Evolutionary conservation across 2,797 vertebrate species (phyloP).

Genomic region (Melanotaenia maccullochi): DNA sequence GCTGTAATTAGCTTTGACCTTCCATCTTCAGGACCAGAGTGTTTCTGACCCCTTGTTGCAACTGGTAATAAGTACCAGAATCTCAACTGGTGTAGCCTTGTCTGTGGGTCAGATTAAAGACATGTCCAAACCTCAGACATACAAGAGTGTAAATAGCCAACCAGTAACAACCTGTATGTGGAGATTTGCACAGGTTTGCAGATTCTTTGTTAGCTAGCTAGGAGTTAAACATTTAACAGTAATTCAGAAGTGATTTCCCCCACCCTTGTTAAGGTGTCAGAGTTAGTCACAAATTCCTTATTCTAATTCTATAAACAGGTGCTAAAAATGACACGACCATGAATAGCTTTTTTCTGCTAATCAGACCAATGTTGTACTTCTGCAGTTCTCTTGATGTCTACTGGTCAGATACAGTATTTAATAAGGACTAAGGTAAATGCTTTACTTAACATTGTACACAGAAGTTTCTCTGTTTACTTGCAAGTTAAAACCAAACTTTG

Average conservation of each 20-base stretch:
- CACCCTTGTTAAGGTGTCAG: no score
- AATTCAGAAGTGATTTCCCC: background rate
- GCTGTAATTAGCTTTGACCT: conserved; percentile 75
- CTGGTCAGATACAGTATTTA: no score
- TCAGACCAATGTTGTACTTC: no score
- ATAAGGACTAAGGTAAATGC: no score
- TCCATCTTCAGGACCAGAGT: conserved; percentile 38
- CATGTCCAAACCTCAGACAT: conserved; percentile 28
- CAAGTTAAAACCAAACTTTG: background rate
- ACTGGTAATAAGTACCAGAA: conserved; percentile 70
- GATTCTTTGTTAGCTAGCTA: background rate
- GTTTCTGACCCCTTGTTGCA: conserved; percentile 61
- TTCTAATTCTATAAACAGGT: no score
- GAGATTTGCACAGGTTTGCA: conserved; percentile 10
- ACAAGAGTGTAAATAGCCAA: conserved; percentile 19
- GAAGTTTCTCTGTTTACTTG: no score
- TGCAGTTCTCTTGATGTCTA: no score
- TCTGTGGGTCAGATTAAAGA: conserved; percentile 50
- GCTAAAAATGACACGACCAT: no score
- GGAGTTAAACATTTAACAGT: background rate
- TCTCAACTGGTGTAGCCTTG: conserved; percentile 40
- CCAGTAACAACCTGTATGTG: conserved; percentile 2
- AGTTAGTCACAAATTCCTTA: no score
- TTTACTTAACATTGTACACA: no score
- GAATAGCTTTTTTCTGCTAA: no score